Percentiles rank a stretch among this genome's conserved stretches.
Conservation (phyloP, 2,797 vertebrate species). For the Tragopan temminckii region DNA sequence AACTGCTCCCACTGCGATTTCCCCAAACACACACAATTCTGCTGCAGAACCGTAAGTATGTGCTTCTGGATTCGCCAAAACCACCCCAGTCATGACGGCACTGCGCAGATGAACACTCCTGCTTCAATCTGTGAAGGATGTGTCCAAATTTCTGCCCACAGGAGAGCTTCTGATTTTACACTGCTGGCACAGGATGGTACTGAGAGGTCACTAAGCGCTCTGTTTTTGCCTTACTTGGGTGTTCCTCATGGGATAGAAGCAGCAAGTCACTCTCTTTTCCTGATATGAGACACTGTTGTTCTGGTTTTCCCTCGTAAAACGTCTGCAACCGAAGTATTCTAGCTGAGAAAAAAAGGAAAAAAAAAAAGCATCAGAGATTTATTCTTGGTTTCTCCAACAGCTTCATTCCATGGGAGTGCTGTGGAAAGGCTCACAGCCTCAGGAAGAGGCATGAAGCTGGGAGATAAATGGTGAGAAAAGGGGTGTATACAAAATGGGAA, state of each 20-base stretch:
- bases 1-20: rapidly evolving
- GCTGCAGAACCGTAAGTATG: not conserved
- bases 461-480: not conserved
- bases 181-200: not conserved
- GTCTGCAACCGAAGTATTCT: not conserved
- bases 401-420: not conserved
- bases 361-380: not conserved
- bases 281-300: not conserved
- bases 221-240: not conserved
- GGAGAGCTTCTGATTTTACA: not conserved
- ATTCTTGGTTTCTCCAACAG: not conserved
- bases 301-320: not conserved
- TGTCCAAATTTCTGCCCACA: not conserved
- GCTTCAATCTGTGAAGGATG: not conserved
- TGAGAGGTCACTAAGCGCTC: rapidly evolving
- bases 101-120: not conserved
- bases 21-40: not conserved
- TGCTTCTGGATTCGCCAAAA: not conserved
- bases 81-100: rapidly evolving
- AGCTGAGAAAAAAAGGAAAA: not conserved
- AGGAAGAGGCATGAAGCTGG: not conserved
- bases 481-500: not conserved
- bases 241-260: not conserved
- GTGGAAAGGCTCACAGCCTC: not conserved
- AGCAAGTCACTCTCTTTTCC: not conserved